Base-by-base conservation (phyloP, 2,888 invertebrate genomes). In the Magallana nippona region DNA sequence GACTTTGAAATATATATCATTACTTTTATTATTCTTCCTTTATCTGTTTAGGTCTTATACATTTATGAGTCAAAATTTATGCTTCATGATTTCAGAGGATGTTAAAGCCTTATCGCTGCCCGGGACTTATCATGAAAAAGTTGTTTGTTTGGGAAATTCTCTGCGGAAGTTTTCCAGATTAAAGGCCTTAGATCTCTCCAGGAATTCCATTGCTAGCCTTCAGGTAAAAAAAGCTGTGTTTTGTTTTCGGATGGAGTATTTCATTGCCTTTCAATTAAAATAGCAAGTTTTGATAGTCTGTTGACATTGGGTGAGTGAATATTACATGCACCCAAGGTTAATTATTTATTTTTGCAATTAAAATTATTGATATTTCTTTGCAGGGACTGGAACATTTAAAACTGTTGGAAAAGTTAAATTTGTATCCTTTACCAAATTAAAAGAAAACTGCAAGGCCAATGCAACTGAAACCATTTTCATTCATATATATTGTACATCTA, bases 121-220 rank as follows among this genome's bases (percentile, higher is more conserved):
- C 11, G 94, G 94, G 44, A 93, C 93, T 17, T 94, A 94, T 85
- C 93, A 94, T 89, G 94, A 94, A 87, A 94, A 94, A 87, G 92
- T 94, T 79, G 89, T 90, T 10, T 86, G 88, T 8, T 88, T 94
- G 19, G 94, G 93, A 56, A 90, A 89, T 81, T 91, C 94, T 1
- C 87, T 94, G 32, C 86, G 91, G 57, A 93, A 92, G 87, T 94
- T 94, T 87, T 86, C 91, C 55, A 88, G 94, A 22, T 91, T 94
- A 10, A 94, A 94, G 86, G 87, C 91, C 19, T 89, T 94, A 27
- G 94, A 94, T 86, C 88, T 94, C 13, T 94, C 94, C 19, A 89
- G 94, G 78, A 94, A 94, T 89, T 91, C 92, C 79, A 87, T 94
- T 15, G 86, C 91, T 27, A 89, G 89, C 84, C 85, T 93, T 13